Conservation (phyloP, 37 sponge, comb jelly and placozoan genomes). For the Spongia lamella region DNA sequence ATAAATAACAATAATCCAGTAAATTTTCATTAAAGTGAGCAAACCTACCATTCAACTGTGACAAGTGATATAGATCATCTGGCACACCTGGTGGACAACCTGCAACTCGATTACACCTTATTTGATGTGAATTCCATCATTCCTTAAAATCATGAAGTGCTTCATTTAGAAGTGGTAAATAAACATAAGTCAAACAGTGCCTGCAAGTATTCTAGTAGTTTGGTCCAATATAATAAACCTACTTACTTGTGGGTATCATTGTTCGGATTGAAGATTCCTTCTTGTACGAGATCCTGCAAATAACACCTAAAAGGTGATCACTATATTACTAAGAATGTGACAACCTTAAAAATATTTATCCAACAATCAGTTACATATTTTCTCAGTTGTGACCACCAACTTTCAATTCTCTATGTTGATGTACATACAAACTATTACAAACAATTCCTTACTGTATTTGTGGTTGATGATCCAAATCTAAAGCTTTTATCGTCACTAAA, state of each 20-base stretch:
- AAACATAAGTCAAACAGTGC: constrained; percentile 25
- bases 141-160: constrained; percentile 28
- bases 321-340: not conserved
- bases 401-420: not conserved
- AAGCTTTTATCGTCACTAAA: constrained; percentile 22
- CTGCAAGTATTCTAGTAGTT: too few relatives aligned
- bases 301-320: not conserved
- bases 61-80: constrained; percentile 36
- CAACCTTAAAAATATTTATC: constrained; percentile 25
- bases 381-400: constrained; percentile 11
- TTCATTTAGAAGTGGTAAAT: constrained; percentile 9
- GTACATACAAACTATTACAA: not conserved
- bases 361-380: constrained; percentile 15
- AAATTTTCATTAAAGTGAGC: not conserved
- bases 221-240: too few relatives aligned
- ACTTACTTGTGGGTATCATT: constrained; percentile 4
- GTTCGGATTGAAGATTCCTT: constrained; percentile 27
- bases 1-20: too few relatives aligned
- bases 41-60: constrained; percentile 15
- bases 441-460: constrained; percentile 11
- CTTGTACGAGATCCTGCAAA: constrained; percentile 16
- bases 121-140: constrained; percentile 32
- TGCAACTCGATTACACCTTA: constrained; percentile 11
- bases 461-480: constrained; percentile 18
- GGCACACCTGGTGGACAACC: constrained; percentile 44